Conservation (phyloP, 2,888 invertebrate genomes). For the Zaprionus lineosus region DNA sequence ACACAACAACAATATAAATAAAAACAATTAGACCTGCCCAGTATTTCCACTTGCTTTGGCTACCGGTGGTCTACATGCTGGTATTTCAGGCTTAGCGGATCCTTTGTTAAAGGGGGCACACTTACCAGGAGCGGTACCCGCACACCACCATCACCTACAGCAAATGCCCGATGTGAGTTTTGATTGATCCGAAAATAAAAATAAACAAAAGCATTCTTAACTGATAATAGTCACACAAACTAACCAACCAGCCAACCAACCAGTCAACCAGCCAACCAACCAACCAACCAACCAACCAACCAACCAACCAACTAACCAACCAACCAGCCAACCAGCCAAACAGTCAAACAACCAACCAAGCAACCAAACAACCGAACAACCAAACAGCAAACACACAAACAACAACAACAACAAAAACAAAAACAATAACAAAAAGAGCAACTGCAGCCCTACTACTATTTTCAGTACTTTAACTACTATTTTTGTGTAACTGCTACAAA, state of each 20-base stretch:
- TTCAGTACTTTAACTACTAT: too few species aligned
- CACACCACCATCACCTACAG: slow-evolving; percentile 83
- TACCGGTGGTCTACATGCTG: slow-evolving; percentile 83
- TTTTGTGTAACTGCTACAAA: too few species aligned
- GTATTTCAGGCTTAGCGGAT: slow-evolving; percentile 83
- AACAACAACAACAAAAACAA: slow-evolving; percentile 29
- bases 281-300: slow-evolving; percentile 9
- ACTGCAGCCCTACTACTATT: too few species aligned
- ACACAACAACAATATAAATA: slow-evolving; percentile 20
- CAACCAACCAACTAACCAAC: slow-evolving; percentile 9
- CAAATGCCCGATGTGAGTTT: slow-evolving; percentile 84
- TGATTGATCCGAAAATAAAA: slow-evolving; percentile 58
- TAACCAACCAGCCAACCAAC: slow-evolving; percentile 7
- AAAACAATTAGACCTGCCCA: slow-evolving; percentile 82
- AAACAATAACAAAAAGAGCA: background rate
- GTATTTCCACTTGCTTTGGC: slow-evolving; percentile 84
- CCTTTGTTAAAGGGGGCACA: slow-evolving; percentile 83
- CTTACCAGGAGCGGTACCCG: slow-evolving; percentile 83
- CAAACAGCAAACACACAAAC: slow-evolving; percentile 8
- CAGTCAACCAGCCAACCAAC: slow-evolving; percentile 13
- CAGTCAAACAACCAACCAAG: slow-evolving; percentile 1
- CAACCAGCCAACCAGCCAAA: slow-evolving; percentile 6
- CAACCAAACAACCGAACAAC: slow-evolving; percentile 8
- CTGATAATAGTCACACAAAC: background rate
- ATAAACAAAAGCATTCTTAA: slow-evolving; percentile 23